Percentiles rank a stretch among this genome's conserved stretches.
These are phyloP conservation scores for Urocynchramus pylzowi DNA, from an alignment of 2,113 vertebrate genomes.

Conservation along the genomic window DNA sequence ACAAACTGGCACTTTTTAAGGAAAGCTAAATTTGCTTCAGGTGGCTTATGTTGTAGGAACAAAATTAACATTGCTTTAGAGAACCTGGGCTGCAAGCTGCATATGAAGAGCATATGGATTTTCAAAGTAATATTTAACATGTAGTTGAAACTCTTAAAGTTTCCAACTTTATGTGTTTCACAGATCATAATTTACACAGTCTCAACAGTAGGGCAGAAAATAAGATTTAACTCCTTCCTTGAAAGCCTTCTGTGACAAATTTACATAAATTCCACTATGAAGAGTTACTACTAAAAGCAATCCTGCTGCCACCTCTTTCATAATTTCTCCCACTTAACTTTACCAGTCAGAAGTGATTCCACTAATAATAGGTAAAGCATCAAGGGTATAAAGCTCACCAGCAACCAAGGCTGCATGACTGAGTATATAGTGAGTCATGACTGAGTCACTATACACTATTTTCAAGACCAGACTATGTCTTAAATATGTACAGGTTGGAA, in stretches of 20 bases:
- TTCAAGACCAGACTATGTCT: background rate
- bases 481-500: background rate
- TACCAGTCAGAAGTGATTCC: background rate
- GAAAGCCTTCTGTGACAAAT: background rate
- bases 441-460: background rate
- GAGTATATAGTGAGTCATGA: background rate
- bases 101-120: background rate
- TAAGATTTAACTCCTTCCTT: background rate
- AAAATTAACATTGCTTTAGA: background rate
- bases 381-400: background rate
- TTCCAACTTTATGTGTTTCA: background rate
- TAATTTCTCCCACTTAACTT: background rate
- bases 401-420: background rate
- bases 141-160: background rate
- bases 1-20: background rate
- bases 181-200: background rate
- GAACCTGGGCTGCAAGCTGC: background rate
- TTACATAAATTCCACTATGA: background rate
- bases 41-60: background rate
- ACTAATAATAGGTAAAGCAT: background rate
- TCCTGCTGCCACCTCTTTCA: background rate
- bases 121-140: background rate
- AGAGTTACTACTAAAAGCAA: background rate
- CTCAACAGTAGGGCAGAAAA: background rate
- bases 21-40: background rate